Evolutionary conservation across 2,888 invertebrate genomes (phyloP), one percentile per base, ranked within the genome.

Genomic region (Diachrysia chrysitis): DNA sequence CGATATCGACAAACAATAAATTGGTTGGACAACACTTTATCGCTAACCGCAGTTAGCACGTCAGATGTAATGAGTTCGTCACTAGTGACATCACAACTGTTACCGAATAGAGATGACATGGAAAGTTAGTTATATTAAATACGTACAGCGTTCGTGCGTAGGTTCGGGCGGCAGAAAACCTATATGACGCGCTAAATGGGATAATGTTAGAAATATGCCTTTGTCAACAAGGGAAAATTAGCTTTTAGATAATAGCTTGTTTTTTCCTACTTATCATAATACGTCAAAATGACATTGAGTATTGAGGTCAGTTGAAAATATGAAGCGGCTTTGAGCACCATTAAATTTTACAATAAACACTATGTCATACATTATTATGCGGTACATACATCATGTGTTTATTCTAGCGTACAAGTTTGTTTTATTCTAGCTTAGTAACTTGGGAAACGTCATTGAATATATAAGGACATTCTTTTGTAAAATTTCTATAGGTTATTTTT

Each of bases 21-120:
- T 63, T 42, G n/a, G 48, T 70, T 37, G 71, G 42, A 66, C 86
- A 81, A 73, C 87, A 78, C 83, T 84, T 66, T 65, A 77, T 58
- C 35, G 46, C 76, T 75, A 82, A 84, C 85, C 83, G 80, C 83
- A 82, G 71, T 54, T 64, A 69, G 61, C 66, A 74, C 84, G 86
- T 87, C 87, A 87, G 67, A 73, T 60, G 60, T 65, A 60, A 64
- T 66, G 56, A 66, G 64, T 73, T 81, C 88, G 86, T 87, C 85
- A 81, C 68, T 59, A 46, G 64, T 83, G 80, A 84, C 82, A 75
- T 89, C 87, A 88, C 80, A 78, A 78, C 79, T 82, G 57, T 85
- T 85, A 83, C 83, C 82, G 84, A 87, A 84, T 77, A 72, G 65
- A 73, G 82, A 86, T 83, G 87, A 86, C 85, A 86, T 82, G 81